Conservation (phyloP, 2,113 vertebrate species). For the Leptodactylus fuscus region DNA sequence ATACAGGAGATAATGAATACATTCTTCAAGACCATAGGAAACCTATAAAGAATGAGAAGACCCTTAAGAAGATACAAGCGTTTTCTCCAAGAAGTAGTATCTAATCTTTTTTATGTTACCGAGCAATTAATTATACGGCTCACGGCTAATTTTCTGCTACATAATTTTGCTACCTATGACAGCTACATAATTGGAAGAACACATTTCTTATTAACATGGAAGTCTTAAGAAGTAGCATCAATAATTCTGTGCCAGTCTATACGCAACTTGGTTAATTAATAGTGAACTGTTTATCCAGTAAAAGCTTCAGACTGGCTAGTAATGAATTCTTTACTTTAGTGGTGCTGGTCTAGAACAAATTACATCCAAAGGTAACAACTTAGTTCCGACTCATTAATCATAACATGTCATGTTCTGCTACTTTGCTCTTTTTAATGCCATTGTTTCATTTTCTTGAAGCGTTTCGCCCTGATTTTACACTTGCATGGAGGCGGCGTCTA, state of each 20-base stretch:
- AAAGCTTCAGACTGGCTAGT: background rate
- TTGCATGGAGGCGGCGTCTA: background rate
- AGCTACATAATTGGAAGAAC: slow-evolving; percentile 59
- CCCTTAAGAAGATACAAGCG: slow-evolving; percentile 43
- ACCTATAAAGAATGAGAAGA: background rate
- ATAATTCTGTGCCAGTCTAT: slow-evolving; percentile 45
- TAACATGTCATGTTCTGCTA: slow-evolving; percentile 36
- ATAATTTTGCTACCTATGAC: slow-evolving; percentile 60
- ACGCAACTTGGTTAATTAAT: slow-evolving; percentile 55
- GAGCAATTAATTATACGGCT: slow-evolving; percentile 53
- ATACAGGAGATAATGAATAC: slow-evolving; percentile 14
- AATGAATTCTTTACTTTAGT: slow-evolving; percentile 53
- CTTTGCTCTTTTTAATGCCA: slow-evolving; percentile 39
- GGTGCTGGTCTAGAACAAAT: slow-evolving; percentile 40
- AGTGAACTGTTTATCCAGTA: slow-evolving; percentile 54
- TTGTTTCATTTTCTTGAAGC: slow-evolving; percentile 31
- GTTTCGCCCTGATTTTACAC: background rate
- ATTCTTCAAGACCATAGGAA: background rate
- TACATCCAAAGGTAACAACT: slow-evolving; percentile 40
- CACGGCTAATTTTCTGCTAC: slow-evolving; percentile 57
- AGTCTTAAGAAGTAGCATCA: slow-evolving; percentile 55
- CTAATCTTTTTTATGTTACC: slow-evolving; percentile 55
- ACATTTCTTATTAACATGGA: slow-evolving; percentile 59
- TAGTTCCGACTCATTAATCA: slow-evolving; percentile 53
- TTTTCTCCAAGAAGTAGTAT: slow-evolving; percentile 38